These are phyloP conservation scores for Lepus townsendii DNA, from an alignment of 2,797 vertebrate species.

Conservation along the genomic window DNA sequence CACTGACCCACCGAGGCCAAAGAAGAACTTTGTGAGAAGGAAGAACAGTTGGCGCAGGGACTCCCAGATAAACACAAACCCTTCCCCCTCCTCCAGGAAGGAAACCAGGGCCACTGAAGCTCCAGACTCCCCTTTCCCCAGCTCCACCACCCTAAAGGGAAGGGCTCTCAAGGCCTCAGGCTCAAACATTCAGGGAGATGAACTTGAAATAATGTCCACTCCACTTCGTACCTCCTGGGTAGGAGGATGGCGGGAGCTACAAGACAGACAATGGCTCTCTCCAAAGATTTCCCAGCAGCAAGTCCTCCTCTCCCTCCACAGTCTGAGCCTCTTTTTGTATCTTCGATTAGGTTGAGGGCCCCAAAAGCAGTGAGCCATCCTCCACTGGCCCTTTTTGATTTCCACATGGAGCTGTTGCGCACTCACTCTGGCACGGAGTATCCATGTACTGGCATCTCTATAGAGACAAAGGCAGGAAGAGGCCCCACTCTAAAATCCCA, in stretches of 20 bases:
- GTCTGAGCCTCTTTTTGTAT: background rate
- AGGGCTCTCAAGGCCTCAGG: background rate
- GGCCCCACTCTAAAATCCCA: background rate
- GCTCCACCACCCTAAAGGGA: background rate
- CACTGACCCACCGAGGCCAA: background rate
- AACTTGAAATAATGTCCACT: background rate
- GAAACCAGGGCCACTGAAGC: background rate
- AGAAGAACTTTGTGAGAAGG: background rate
- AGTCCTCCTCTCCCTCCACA: background rate
- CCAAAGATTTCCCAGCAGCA: background rate
- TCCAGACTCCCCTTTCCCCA: background rate
- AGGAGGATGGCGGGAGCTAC: accelerated
- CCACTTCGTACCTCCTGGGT: background rate
- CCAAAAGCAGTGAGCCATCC: background rate
- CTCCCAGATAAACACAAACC: background rate
- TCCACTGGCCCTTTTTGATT: background rate
- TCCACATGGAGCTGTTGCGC: background rate
- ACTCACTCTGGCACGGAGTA: background rate
- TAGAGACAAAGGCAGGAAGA: background rate
- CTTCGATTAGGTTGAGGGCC: background rate
- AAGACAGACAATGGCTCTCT: background rate
- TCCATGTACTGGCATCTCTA: background rate
- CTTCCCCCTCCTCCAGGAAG: background rate
- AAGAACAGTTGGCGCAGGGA: accelerated
- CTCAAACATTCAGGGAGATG: background rate